Evolutionary conservation across 2,888 invertebrate species (phyloP), one percentile per base, ranked within the genome.

Genomic region (Drosophila antonietae): DNA sequence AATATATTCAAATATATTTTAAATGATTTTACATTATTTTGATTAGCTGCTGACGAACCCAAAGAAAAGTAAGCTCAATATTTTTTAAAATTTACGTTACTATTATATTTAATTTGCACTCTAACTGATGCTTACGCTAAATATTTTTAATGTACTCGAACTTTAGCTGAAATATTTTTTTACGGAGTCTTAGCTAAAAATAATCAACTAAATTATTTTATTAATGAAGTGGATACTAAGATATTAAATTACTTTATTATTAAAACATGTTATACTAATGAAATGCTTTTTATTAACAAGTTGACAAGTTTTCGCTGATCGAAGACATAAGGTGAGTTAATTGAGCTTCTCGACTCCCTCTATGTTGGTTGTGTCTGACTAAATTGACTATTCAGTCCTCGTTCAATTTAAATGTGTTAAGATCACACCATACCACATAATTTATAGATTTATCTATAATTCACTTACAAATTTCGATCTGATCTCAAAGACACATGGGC

Each of bases 1-100:
- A 37, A 51, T 51, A 35, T 57, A 67, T 49, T 53, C 57, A 49
- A 14, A 33, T 31, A 18, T 53, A 63, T 75, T 63, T 68, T 84
- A 43, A 56, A 44, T 49, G 52, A 31, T 68, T 14, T 12, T 47
- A 15, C 60, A 58, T 23, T 39, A 60, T 51, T 68, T 66, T 52
- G 63, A 72, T 58, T 95, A 98, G 98, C 98, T 93, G 97, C 97
- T 94, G 98, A 98, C 94, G 97, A 97, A 94, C 97, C 97, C 91
- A 96, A 96, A 94, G 97, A 97, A 95, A 97, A 97, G 97, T 98
- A 94, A 97, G 97, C 76, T 44, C 2, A 55, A 3, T 15, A 15
- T 37, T 37, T 44, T 57, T 37, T 18, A 28, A 28, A 37, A 46
- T 31, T 20, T 47, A 39, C 35, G 3, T 20, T 20, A 35, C 7